These are phyloP conservation scores for Phrynocephalus versicolor DNA, from an alignment of 2,113 vertebrate genomes.

Conservation along the genomic window DNA sequence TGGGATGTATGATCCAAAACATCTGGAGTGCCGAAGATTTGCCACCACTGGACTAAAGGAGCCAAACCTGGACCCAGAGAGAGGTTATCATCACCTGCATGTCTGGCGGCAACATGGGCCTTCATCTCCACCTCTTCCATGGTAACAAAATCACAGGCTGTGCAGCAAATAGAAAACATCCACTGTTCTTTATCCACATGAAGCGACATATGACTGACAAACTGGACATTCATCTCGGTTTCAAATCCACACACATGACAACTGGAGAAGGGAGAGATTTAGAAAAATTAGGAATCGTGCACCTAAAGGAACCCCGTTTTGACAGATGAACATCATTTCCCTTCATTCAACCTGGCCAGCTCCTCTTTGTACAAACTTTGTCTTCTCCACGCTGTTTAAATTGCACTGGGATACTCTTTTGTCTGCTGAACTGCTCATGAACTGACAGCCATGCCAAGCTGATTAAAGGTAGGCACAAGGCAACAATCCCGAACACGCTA, in stretches of 20 bases:
- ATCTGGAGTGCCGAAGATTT: too few relatives aligned
- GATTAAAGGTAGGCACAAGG: slow-evolving; percentile 64
- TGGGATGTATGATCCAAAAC: too few relatives aligned
- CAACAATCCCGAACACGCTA: slow-evolving; percentile 68
- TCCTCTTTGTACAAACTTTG: background rate
- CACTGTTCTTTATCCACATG: slow-evolving; percentile 99
- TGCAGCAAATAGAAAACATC: slow-evolving; percentile 99
- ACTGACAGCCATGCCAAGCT: slow-evolving; percentile 58
- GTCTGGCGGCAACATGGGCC: slow-evolving; percentile 87
- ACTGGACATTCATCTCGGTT: slow-evolving; percentile 97
- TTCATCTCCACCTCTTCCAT: slow-evolving; percentile 97
- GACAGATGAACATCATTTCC: background rate
- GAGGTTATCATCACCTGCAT: slow-evolving; percentile 85
- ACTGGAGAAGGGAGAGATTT: slow-evolving; percentile 71
- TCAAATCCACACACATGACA: slow-evolving; percentile 99
- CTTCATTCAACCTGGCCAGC: background rate
- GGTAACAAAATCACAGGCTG: slow-evolving; percentile 91
- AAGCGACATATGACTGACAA: slow-evolving; percentile 99
- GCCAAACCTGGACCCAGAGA: slow-evolving; percentile 41
- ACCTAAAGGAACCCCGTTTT: background rate
- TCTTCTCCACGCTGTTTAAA: background rate
- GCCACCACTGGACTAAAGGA: too few relatives aligned
- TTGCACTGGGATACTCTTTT: slow-evolving; percentile 49
- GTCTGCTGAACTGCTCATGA: slow-evolving; percentile 52
- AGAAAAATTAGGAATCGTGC: slow-evolving; percentile 25